These are phyloP conservation scores for Eurystomus glaucurus DNA, from an alignment of 2,797 vertebrate species.

Conservation along the genomic window DNA sequence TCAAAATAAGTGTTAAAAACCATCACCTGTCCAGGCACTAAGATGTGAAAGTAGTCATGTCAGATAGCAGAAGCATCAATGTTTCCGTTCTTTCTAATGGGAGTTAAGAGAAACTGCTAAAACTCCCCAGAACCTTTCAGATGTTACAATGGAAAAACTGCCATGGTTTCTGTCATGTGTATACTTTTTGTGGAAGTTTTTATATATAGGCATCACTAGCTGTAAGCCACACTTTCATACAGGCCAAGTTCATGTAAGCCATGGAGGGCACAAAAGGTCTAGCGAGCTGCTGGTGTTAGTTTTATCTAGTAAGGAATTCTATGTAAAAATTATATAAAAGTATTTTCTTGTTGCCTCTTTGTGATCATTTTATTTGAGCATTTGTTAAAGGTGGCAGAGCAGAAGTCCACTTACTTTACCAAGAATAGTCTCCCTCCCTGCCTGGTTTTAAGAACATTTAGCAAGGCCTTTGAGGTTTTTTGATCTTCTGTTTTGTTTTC, in stretches of 20 bases:
- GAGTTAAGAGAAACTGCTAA: not conserved
- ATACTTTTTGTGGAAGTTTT: not conserved
- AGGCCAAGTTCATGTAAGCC: not conserved
- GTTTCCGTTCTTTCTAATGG: not conserved
- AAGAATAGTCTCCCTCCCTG: not conserved
- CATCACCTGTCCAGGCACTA: not conserved
- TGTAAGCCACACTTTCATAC: not conserved
- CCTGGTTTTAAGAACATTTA: not conserved
- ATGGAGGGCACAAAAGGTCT: not conserved
- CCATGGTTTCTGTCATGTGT: not conserved
- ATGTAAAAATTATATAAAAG: not conserved
- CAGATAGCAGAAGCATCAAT: not conserved
- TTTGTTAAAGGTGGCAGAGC: not conserved
- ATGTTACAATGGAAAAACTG: not conserved
- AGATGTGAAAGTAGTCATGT: not conserved
- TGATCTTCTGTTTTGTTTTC: not conserved
- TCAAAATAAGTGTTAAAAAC: not conserved
- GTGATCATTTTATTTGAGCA: not conserved
- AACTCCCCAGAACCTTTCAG: not conserved
- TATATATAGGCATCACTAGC: not conserved
- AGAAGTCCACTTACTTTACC: not conserved
- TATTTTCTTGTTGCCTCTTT: not conserved
- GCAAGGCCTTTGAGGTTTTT: not conserved
- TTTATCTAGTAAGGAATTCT: not conserved
- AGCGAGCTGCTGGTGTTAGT: not conserved